phyloP scores from a whole-genome alignment of 2,888 invertebrate genomes.

The Amblyjoppa fuscipennis region DNA sequence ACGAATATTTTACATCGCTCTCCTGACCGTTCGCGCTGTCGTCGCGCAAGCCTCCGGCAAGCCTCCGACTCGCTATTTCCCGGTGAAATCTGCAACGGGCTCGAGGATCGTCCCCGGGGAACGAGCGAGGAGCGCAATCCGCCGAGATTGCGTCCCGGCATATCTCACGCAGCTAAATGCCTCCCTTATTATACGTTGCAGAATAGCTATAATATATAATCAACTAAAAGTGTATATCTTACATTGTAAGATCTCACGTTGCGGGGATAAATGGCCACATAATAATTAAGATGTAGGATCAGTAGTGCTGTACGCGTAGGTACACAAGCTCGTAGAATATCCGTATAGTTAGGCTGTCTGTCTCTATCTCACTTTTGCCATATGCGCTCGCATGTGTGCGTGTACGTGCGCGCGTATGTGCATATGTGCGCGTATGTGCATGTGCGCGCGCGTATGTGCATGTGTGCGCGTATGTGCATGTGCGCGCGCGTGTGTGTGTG shows the following conservation, averaged over 20 bases:
- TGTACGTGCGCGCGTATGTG: too few species aligned
- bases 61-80: not conserved
- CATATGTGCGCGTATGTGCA: too few species aligned
- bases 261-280: constrained; percentile 61
- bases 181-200: constrained; percentile 46
- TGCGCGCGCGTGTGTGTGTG: too few species aligned
- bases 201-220: constrained; percentile 7
- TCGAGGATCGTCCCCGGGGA: not conserved
- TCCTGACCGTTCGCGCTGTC: too few species aligned
- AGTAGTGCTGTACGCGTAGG: constrained; percentile 40
- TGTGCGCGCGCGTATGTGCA: too few species aligned
- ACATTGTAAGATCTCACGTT: constrained; percentile 66
- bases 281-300: constrained; percentile 69
- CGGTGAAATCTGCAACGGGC: not conserved
- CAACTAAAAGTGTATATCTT: constrained; percentile 46
- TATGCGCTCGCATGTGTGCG: too few species aligned
- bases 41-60: too few species aligned
- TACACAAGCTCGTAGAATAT: constrained; percentile 56
- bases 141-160: constrained; percentile 31
- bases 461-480: too few species aligned
- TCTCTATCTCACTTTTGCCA: not conserved
- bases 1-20: too few species aligned
- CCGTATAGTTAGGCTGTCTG: constrained; percentile 16
- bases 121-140: not conserved
- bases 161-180: constrained; percentile 30